These are phyloP conservation scores for Hyles lineata DNA, from an alignment of 2,888 invertebrate genomes.

Conservation along the genomic window DNA sequence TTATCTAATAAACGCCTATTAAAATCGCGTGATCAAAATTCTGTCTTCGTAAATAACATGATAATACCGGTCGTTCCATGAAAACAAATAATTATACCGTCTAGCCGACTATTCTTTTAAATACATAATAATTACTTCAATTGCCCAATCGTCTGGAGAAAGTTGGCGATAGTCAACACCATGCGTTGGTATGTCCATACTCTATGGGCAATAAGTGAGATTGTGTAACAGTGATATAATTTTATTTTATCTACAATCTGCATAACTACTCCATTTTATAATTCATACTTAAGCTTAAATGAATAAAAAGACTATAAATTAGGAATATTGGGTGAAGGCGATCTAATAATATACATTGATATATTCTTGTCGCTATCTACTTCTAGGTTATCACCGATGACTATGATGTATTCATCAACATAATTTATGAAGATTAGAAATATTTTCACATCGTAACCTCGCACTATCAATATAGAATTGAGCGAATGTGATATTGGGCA, in stretches of 20 bases:
- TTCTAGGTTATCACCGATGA: no score
- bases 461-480: no score
- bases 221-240: slow-evolving; percentile 3
- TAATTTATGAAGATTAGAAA: no score
- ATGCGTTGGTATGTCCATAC: not conserved
- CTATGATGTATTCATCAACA: no score
- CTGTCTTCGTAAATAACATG: slow-evolving; percentile 4
- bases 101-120: not conserved
- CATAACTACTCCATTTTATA: not conserved
- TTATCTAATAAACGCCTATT: slow-evolving; percentile 11
- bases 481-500: no score
- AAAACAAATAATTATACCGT: slow-evolving; percentile 10
- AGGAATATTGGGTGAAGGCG: no score
- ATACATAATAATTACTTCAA: not conserved
- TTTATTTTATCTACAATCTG: not conserved
- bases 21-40: slow-evolving; percentile 14
- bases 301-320: no score
- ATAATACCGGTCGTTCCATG: not conserved
- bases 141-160: slow-evolving; percentile 20
- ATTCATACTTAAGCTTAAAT: not conserved
- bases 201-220: not conserved
- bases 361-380: no score
- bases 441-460: no score
- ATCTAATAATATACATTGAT: no score
- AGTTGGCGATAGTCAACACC: not conserved